Evolutionary conservation across 2,888 invertebrate species (phyloP).

Genomic region (Polyommatus iphigenia): DNA sequence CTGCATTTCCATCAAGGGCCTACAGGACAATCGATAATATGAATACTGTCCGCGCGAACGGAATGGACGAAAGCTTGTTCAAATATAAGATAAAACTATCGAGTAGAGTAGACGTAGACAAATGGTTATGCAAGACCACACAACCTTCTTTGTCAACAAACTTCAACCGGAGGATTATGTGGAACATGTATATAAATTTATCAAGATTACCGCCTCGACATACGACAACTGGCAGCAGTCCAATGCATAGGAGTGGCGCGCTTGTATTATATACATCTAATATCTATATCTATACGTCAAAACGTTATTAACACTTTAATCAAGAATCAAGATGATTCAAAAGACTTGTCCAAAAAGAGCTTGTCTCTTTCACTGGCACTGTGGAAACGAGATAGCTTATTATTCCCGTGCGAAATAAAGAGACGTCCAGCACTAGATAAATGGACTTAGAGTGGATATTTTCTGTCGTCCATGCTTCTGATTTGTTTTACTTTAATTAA

Average conservation of each 20-base stretch:
- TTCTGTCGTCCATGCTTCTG: no score
- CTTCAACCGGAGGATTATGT: constrained; percentile 31
- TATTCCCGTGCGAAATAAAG: no score
- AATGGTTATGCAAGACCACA: constrained; percentile 3
- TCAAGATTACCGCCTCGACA: constrained; percentile 33
- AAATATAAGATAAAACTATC: background rate
- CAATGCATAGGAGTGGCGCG: constrained; percentile 44
- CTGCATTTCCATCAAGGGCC: no score
- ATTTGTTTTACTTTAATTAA: no score
- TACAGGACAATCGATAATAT: no score
- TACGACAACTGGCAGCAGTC: constrained; percentile 44
- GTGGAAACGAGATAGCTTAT: no score
- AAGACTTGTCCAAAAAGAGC: no score
- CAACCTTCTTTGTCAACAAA: constrained; percentile 33
- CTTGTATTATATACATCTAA: constrained; percentile 33
- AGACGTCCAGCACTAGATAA: no score
- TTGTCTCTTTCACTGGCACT: no score
- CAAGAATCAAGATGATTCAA: background rate
- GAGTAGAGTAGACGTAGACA: constrained; percentile 1
- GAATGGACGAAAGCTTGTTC: background rate
- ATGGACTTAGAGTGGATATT: no score
- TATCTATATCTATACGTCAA: background rate
- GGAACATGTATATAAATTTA: constrained; percentile 32
- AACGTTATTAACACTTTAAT: constrained; percentile 8
- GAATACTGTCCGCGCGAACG: no score